Percentiles rank a stretch among this genome's conserved stretches.
phyloP scores from a whole-genome alignment of 1,140 invertebrate species.

The Trachelipus rathkii region DNA sequence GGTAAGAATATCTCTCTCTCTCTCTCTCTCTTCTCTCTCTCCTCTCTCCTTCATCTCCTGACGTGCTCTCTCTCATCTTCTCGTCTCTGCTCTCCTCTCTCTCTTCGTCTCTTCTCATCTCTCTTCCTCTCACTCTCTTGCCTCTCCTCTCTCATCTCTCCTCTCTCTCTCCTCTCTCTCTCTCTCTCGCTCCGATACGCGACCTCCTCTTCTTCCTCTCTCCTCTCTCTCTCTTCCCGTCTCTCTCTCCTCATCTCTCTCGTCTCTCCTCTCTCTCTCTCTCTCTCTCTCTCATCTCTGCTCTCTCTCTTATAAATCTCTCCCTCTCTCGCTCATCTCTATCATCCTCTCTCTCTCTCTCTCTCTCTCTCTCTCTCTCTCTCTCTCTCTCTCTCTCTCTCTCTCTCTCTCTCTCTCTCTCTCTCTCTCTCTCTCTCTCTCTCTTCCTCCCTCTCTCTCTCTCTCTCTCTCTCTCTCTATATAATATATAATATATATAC shows the following conservation, averaged over 20 bases:
- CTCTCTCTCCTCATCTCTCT: constrained; percentile 16
- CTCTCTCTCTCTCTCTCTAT: too few relatives aligned
- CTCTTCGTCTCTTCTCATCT: neutral
- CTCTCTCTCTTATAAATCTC: too few relatives aligned
- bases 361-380: constrained; percentile 12
- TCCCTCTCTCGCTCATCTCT: neutral
- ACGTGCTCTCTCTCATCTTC: constrained; percentile 4
- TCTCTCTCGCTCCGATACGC: neutral
- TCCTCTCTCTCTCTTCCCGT: constrained; percentile 16
- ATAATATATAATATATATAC: too few relatives aligned
- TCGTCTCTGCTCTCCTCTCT: constrained; percentile 2
- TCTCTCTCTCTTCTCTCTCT: neutral
- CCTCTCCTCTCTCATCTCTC: too few relatives aligned
- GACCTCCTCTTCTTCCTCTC: constrained; percentile 3
- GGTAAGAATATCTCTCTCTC: constrained; percentile 25
- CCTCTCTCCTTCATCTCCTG: constrained; percentile 2
- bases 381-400: constrained; percentile 18
- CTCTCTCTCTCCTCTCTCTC: too few relatives aligned
- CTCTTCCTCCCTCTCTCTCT: neutral
- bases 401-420: constrained; percentile 1
- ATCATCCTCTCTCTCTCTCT: neutral
- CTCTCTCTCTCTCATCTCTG: constrained; percentile 2
- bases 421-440: neutral
- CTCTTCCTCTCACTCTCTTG: neutral
- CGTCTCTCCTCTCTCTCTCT: neutral